Conservation (phyloP, 92 coral and sea anemone species). For the Scolanthus callimorphus region DNA sequence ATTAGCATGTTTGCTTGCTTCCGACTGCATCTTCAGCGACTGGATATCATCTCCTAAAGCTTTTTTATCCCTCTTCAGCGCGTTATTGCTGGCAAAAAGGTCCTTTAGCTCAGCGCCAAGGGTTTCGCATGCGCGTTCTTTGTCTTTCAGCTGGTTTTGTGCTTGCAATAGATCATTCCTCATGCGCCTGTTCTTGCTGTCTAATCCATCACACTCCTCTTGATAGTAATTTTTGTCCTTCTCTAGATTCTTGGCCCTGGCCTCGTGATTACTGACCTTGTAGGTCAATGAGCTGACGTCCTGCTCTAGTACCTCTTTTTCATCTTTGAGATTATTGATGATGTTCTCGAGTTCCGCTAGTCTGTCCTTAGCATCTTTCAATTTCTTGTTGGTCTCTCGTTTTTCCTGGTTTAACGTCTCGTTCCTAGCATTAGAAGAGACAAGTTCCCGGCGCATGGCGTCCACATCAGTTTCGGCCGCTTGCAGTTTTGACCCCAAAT, state of each 20-base stretch:
- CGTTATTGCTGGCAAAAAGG: slow-evolving; percentile 42
- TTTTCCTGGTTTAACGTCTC: slow-evolving; percentile 54
- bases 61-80: slow-evolving; percentile 48
- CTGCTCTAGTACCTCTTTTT: slow-evolving; percentile 55
- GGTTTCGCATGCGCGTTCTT: slow-evolving; percentile 62
- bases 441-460: slow-evolving; percentile 52
- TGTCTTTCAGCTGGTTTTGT: slow-evolving; percentile 78
- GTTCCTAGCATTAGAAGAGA: slow-evolving; percentile 51
- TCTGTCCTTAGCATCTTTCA: slow-evolving; percentile 36
- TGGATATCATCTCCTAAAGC: slow-evolving; percentile 49
- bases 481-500: slow-evolving; percentile 43
- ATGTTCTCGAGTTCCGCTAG: slow-evolving; percentile 33
- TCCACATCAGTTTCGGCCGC: slow-evolving; percentile 56
- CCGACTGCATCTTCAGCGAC: slow-evolving; percentile 54
- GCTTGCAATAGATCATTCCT: slow-evolving; percentile 66
- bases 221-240: slow-evolving; percentile 67
- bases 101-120: slow-evolving; percentile 53
- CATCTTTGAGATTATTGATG: slow-evolving; percentile 51
- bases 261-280: slow-evolving; percentile 63
- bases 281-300: slow-evolving; percentile 56
- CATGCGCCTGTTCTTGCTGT: slow-evolving; percentile 51
- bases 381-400: slow-evolving; percentile 43
- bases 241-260: slow-evolving; percentile 46
- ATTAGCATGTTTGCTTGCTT: slow-evolving; percentile 60
- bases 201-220: slow-evolving; percentile 44